A percentile compares a stretch with the other conserved stretches of the same genome.
Conservation (phyloP, 2,113 vertebrate species). For the Psittacula cyanocephala region DNA sequence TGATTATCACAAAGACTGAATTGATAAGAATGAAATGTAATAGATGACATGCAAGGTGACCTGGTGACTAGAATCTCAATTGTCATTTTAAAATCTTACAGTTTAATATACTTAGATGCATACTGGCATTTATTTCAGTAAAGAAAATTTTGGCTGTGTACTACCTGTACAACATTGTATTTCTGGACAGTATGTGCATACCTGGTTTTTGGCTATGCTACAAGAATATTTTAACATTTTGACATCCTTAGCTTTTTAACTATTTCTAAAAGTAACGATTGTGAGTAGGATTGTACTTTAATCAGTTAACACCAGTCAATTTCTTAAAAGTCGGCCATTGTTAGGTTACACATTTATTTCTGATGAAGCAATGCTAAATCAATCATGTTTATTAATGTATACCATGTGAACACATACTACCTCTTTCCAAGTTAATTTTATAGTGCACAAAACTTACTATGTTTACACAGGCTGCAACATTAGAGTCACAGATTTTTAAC, state of each 20-base stretch:
- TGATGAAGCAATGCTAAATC: not conserved
- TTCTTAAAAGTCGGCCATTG: not conserved
- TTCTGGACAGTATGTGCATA: not conserved
- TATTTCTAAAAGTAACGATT: not conserved
- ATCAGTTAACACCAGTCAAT: not conserved
- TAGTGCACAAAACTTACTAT: not conserved
- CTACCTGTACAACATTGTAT: not conserved
- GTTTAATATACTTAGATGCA: not conserved
- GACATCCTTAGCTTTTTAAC: not conserved
- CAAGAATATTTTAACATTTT: not conserved
- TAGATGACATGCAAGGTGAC: not conserved
- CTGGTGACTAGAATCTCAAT: not conserved
- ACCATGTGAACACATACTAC: not conserved
- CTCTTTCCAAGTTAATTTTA: not conserved
- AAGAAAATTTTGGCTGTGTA: not conserved
- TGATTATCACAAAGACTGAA: not conserved
- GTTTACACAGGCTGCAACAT: not conserved
- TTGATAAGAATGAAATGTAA: not conserved
- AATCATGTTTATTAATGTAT: not conserved
- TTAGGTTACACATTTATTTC: not conserved
- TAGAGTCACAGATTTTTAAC: constrained; percentile 60
- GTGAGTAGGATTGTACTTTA: not conserved
- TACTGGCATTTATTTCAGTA: not conserved
- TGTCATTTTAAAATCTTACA: not conserved
- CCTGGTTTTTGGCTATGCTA: not conserved